Evolutionary conservation across 2,113 vertebrate genomes (phyloP).

Genomic region (Larimichthys polyactis): DNA sequence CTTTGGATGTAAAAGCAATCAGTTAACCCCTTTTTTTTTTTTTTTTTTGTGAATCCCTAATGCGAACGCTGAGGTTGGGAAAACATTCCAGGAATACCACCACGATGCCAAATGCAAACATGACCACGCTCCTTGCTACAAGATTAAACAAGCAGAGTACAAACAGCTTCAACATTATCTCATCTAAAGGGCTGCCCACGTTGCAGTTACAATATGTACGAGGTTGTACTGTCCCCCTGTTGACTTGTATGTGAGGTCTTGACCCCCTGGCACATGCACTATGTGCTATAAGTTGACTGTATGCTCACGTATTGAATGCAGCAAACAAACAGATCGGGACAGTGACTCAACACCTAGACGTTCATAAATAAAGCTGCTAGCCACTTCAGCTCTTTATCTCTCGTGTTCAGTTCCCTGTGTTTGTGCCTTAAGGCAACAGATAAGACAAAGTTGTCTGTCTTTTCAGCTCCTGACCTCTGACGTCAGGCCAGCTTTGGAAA

Average conservation of each 20-base stretch:
- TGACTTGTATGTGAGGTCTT: neutral
- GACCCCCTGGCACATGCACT: neutral
- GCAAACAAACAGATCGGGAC: conserved; percentile 3
- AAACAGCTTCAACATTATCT: neutral
- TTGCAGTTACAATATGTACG: neutral
- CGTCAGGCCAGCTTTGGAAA: conserved; percentile 50
- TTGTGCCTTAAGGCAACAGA: conserved; percentile 64
- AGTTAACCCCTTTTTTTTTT: neutral
- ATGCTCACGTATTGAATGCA: neutral
- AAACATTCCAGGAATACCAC: conserved; percentile 63
- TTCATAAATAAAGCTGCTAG: neutral
- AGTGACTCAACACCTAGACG: conserved; percentile 1
- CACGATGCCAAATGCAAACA: conserved; percentile 36
- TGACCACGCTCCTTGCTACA: conserved; percentile 8
- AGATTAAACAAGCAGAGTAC: neutral
- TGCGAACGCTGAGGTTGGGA: neutral
- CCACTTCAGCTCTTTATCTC: conserved; percentile 1
- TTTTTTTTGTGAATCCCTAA: conserved; percentile 2
- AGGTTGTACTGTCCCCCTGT: neutral
- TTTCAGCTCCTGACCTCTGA: conserved; percentile 58
- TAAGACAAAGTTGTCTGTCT: conserved; percentile 56
- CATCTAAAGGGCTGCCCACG: neutral
- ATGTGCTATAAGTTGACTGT: neutral
- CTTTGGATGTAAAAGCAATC: neutral
- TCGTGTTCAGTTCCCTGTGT: neutral